Base-by-base conservation (phyloP, 2,113 vertebrate genomes). In the Petromus typicus region DNA sequence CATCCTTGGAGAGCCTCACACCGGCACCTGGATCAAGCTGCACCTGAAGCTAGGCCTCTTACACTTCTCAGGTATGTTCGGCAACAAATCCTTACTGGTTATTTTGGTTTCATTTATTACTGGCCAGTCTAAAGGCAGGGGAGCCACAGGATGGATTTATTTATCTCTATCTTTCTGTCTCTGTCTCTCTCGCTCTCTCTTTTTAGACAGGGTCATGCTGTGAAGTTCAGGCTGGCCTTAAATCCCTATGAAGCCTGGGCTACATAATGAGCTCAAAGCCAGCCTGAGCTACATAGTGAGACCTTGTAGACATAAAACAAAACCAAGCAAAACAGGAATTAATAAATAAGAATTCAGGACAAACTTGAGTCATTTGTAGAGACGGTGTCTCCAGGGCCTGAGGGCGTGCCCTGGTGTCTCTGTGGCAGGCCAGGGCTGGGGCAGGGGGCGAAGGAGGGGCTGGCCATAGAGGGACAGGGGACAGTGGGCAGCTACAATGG, bases 1-100 rank as follows among this genome's bases (percentile, higher is more conserved):
- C 25, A 2, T 12, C 34, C 51, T 71, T 45, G 14, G 18, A 51
- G 54, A 0, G 0, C 4, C 67, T 71, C 37, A 16, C 2, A 5
- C 10, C 40, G 76, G 61, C 37, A 4, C 81, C 48, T 69, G 40
- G 69, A 45, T 37, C 23, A 4, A 86, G 64, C 73, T 0, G 0
- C n/a, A 27, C 57, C 90, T 48, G 76, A 75, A 67, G 56, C 22
- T 0, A 16, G 4, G 6, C 4, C 17, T 51, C 69, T 25, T 32
- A 16, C 45, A 17, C 54, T 45, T 94, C 63, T 67, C n/a, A 61
- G 69, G 80, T 63, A 25, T 56, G 16, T 6, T n/a, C 80, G 48
- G n/a, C 20, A 20, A 45, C 1, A n/a, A 64, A 34, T 6, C 10
- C 17, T 30, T 4, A 75, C 48, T 3, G 11, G 30, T 67, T 37